Base-by-base conservation (phyloP, 2,797 vertebrate genomes). In the Hapalemur alaotrensis region DNA sequence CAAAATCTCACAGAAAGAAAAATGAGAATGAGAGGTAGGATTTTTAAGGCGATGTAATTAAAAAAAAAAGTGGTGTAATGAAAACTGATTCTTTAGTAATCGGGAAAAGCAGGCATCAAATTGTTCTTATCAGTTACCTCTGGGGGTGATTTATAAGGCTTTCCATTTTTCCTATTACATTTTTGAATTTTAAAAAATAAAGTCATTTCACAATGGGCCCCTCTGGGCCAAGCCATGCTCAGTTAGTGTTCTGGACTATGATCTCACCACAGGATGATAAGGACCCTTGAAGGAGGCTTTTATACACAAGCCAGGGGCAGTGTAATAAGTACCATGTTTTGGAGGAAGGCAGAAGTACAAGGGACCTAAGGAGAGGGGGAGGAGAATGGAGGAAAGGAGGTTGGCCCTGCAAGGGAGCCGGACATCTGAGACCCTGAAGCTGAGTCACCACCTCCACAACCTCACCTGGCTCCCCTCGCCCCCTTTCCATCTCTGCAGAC, bases 61-160 rank as follows among this genome's bases (percentile, higher is more conserved):
- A 63, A 76, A 76, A 72, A 92, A 57, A 82, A 48, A 25, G 80
- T 84, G 18, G 14, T 84, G 11, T 54, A 63, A 84, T 69, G n/a
- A 90, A 89, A 95, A 95, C 0, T 22, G 61, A 84, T 52, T 61
- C 76, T 73, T 89, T 61, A 54, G 87, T 63, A 92, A 63, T 4
- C 25, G 6, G 38, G 67, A 89, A 76, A 78, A 93, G 48, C 9
- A 13, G 43, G 83, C 6, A 70, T 63, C 70, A 52, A 73, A 92
- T 32, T 65, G 30, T 88, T 97, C 17, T 9, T n/a, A n/a, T 48
- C 18, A 11, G 25, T 91, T 67, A 93, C 63, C 65, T 89, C 50
- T 43, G 25, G 35, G 70, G 22, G 41, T 63, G 25, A 50, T 78
- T 96, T 91, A 67, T 5, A 43, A 90, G 54, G 65, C 38, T 11